Evolutionary conservation across 1,140 invertebrate genomes (phyloP).

Genomic region (Pomacea maculata): DNA sequence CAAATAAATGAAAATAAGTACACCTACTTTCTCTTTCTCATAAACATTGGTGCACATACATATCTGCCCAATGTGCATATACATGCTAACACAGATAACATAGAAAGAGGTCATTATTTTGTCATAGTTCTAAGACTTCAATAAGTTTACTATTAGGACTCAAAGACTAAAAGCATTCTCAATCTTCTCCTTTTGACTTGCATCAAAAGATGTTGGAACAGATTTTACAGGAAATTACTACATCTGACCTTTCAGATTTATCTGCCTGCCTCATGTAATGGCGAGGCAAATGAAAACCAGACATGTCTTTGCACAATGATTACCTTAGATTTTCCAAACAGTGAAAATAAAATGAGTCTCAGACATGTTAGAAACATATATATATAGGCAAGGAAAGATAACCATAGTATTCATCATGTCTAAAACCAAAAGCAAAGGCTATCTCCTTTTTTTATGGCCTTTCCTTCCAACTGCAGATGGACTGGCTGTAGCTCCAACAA

Average conservation of each 20-base stretch:
- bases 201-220: too few species aligned
- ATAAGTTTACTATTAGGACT: too few species aligned
- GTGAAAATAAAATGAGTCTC: background rate
- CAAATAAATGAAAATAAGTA: too few species aligned
- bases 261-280: too few species aligned
- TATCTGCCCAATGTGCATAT: background rate
- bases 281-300: too few species aligned
- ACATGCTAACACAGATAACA: conserved; percentile 1
- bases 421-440: background rate
- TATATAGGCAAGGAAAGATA: conserved; percentile 2
- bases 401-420: background rate
- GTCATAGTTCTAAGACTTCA: too few species aligned
- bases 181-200: too few species aligned
- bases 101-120: too few species aligned
- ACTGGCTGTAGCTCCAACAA: conserved; percentile 58
- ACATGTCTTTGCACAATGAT: background rate
- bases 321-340: background rate
- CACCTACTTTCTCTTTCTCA: too few species aligned
- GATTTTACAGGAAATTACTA: too few species aligned
- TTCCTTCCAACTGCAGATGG: conserved; percentile 24
- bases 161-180: too few species aligned
- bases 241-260: too few species aligned
- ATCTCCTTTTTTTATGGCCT: conserved; percentile 40
- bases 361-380: conserved; percentile 5
- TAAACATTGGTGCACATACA: background rate